Base-by-base conservation (phyloP, 2,888 invertebrate species). In the Amorpha juglandis region DNA sequence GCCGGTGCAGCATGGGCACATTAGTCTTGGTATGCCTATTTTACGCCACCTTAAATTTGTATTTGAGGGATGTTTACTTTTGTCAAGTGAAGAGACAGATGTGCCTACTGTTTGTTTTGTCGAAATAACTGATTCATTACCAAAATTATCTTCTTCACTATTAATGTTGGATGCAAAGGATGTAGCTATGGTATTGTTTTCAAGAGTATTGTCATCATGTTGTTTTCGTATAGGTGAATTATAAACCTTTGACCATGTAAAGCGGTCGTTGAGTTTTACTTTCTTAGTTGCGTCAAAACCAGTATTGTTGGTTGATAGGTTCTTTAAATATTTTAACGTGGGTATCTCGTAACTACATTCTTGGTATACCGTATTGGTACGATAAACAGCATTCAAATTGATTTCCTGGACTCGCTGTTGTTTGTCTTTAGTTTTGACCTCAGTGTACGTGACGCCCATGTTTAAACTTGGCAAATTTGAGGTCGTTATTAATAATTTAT, bases 1-100 rank as follows among this genome's bases (percentile, higher is more conserved):
- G 4, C 86, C 85, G 35, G 80, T 79, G 68, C 90, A 90, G 71
- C 91, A 91, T 0, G 91, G 90, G 62, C 91, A 92, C 0, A 85
- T 27, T 0, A 83, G 35, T 67, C 69, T 86, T 11, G 89, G 88
- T 6, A 80, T 67, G 52, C 63, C 69, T 2, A 69, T 67, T 69
- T 76, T 82, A 55, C 72, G 76, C 76, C 80, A 81, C 4, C 71
- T 62, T 1, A 68, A 67, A 67, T 64, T 67, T 27, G 55, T 62
- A 66, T 67, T 66, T 45, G 67, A 66, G 1, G 67, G 69, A 62
- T 70, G 65, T 48, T 69, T 69, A 53, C 64, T 64, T 63, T 72
- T 76, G 14, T 71, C 51, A 48, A 80, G 71, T 16, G 80, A 77
- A 3, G 75, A 75, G 0, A 79, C 71, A 7, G 85, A 84, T 35